Conservation (phyloP, 2,888 invertebrate genomes). For the Liopterus haemorrhoidalis region DNA sequence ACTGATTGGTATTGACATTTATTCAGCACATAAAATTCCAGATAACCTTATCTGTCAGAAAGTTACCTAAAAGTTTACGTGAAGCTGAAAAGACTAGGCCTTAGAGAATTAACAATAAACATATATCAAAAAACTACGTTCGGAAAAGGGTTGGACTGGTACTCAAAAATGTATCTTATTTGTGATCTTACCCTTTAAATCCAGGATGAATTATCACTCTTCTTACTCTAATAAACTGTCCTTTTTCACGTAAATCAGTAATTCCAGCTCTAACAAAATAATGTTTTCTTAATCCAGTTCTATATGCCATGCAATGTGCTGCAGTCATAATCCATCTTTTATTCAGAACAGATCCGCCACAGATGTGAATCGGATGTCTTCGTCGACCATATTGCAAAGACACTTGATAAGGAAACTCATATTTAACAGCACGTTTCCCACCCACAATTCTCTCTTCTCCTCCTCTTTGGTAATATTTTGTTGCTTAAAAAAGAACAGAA, state of each 20-base stretch:
- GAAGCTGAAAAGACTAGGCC: no score
- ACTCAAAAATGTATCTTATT: conserved; percentile 24
- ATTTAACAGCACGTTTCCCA: conserved; percentile 38
- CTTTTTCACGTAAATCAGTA: conserved; percentile 40
- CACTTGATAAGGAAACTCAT: conserved; percentile 48
- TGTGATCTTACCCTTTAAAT: conserved; percentile 45
- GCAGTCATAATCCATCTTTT: conserved; percentile 49
- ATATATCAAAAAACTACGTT: no score
- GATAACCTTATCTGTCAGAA: no score
- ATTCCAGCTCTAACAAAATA: conserved; percentile 29
- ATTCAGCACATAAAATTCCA: no score
- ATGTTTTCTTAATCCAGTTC: conserved; percentile 37
- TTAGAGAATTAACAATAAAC: no score
- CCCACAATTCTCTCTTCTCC: no score
- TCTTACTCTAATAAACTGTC: conserved; percentile 43
- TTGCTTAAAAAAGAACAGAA: no score
- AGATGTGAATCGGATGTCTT: conserved; percentile 44
- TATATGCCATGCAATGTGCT: conserved; percentile 46
- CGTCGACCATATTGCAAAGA: conserved; percentile 46
- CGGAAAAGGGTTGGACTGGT: no score
- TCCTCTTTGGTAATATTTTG: no score
- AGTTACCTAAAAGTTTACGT: no score
- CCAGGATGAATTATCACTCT: conserved; percentile 46
- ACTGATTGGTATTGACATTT: no score
- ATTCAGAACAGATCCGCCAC: conserved; percentile 48